A percentile compares a stretch with the other conserved stretches of the same genome.
Evolutionary conservation across 2,797 vertebrate genomes (phyloP).

Genomic region (Phrynocephalus forsythii): DNA sequence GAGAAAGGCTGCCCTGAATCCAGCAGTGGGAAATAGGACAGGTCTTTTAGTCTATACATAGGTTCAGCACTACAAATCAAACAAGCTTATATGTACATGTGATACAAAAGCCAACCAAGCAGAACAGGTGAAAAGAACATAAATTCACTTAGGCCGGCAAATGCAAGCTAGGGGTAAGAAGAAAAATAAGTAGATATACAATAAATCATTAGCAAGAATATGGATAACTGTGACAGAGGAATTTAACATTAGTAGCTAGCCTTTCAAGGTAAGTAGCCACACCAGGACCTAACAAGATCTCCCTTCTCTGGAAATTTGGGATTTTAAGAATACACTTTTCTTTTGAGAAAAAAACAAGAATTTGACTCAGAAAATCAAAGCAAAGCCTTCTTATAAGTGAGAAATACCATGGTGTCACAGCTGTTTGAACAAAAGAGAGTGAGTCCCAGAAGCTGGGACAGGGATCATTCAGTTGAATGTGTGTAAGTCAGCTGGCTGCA

Average conservation of each 20-base stretch:
- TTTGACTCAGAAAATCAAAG: neutral
- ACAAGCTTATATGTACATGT: neutral
- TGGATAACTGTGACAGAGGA: neutral
- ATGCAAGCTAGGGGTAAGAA: neutral
- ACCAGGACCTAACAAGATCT: neutral
- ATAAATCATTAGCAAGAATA: neutral
- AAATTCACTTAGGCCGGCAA: neutral
- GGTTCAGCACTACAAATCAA: neutral
- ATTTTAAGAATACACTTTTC: neutral
- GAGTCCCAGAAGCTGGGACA: neutral
- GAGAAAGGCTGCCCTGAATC: neutral
- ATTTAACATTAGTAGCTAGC: neutral
- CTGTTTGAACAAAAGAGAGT: neutral
- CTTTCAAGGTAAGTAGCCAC: neutral
- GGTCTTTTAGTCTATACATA: neutral
- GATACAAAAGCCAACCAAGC: neutral
- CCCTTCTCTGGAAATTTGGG: neutral
- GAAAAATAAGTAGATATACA: neutral
- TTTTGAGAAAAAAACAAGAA: neutral
- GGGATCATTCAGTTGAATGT: neutral
- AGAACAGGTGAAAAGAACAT: neutral
- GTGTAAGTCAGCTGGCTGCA: neutral
- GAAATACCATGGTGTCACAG: neutral
- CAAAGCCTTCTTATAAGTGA: neutral
- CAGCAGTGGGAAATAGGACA: neutral